Percentiles rank a stretch among this genome's conserved stretches.
Evolutionary conservation across 2,888 invertebrate species (phyloP).

Genomic region (Myopa testacea): DNA sequence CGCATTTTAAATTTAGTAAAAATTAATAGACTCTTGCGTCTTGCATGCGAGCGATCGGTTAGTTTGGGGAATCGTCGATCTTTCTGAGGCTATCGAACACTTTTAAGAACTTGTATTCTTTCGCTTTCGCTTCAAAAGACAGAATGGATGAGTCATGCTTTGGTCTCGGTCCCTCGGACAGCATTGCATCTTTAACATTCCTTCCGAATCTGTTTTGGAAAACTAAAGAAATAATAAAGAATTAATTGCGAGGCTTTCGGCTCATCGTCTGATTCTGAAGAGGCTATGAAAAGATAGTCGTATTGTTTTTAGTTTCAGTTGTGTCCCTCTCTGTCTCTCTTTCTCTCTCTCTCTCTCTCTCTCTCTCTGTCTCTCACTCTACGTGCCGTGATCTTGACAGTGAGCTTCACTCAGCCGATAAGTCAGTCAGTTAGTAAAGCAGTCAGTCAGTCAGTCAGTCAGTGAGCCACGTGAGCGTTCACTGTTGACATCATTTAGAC

Average conservation of each 20-base stretch:
- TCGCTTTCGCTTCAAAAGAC: neutral
- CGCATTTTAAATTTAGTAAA: no score
- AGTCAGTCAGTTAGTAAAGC: neutral
- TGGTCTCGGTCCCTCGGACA: neutral
- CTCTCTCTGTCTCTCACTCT: neutral
- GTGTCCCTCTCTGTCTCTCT: neutral
- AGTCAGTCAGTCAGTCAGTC: constrained; percentile 23
- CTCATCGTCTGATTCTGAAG: neutral
- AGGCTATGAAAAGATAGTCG: neutral
- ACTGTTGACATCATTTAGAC: constrained; percentile 24
- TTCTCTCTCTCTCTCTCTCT: neutral
- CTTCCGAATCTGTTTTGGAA: neutral
- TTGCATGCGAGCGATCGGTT: no score
- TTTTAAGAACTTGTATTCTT: no score
- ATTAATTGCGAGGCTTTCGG: neutral
- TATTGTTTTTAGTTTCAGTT: neutral
- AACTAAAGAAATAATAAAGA: neutral
- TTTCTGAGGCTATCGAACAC: no score
- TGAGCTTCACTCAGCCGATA: neutral
- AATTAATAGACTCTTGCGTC: no score
- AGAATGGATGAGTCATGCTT: neutral
- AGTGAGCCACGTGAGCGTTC: constrained; percentile 15
- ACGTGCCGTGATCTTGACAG: constrained; percentile 1
- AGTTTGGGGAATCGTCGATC: no score
- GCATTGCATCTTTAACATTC: constrained; percentile 1